Evolutionary conservation across 1,140 invertebrate species (phyloP), one percentile per base, ranked within the genome.

Genomic region (Drosophila hydei): DNA sequence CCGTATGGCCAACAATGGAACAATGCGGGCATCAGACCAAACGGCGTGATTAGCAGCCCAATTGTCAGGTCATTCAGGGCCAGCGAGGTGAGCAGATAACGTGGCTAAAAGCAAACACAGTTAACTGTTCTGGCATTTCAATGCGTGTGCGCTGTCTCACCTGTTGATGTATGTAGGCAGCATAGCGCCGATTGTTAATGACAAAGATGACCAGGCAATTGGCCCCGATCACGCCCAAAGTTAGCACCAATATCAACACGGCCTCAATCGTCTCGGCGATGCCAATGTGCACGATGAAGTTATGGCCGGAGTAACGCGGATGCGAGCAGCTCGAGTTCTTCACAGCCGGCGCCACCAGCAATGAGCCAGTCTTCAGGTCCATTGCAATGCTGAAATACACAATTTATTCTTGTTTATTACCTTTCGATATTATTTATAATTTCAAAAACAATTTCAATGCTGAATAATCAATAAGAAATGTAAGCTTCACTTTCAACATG

Each of bases 1-100:
- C 96, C 96, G 90, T 96, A 97, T n/a, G 96, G 96, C 96, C 96
- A 97, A 88, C 96, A 97, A 85, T 95, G 95, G 81, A 96, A 95
- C 51, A 97, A 92, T 21, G 96, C 95, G 11, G 96, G 96, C 72
- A 96, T 92, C 78, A 96, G 94, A 27, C 95, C 96, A 81, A 96
- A 96, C 8, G 96, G 96, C 33, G 96, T 96, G 71, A 97, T 95
- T 77, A 97, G 92, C 59, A 97, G 93, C 27, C 96, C 96, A 81
- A 96, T 97, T 75, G 96, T 96, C 52, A 97, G 93, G 91, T 97
- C 96, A 92, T 97, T 97, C 74, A 96, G 94, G 18, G 96, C 96
- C 83, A 97, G 92, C 43, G 96, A 96, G 25, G 96, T 97, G 85
- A 97, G 92, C 67, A 97, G 93, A 92, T 96, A 97, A 71, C 96